Evolutionary conservation across 92 coral and sea anemone genomes (phyloP).

Genomic region (Paramuricea clavata): DNA sequence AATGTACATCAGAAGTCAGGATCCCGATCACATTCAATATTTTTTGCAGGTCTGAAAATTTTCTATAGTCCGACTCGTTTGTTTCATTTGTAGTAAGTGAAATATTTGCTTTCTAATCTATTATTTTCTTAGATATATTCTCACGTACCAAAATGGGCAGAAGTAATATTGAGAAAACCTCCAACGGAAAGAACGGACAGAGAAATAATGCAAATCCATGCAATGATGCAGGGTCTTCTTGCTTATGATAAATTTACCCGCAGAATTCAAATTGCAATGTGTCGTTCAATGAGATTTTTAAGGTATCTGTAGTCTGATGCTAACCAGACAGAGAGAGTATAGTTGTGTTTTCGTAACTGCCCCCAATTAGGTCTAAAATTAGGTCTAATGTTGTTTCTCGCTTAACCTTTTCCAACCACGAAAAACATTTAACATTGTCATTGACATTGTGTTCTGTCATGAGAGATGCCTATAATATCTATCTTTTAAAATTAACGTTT

Average conservation of each 20-base stretch:
- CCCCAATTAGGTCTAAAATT: no score
- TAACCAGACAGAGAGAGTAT: no score
- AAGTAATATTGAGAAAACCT: constrained; percentile 76
- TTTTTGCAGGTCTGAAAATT: background rate
- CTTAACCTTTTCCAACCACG: no score
- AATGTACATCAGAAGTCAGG: background rate
- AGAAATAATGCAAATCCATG: constrained; percentile 85
- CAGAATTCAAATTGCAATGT: constrained; percentile 97
- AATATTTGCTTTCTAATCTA: background rate
- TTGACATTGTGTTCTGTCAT: no score
- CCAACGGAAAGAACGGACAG: constrained; percentile 86
- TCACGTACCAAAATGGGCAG: constrained; percentile 94
- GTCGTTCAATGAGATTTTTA: constrained; percentile 85
- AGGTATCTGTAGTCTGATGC: constrained; percentile 63
- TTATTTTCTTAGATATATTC: constrained; percentile 83
- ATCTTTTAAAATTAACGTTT: no score
- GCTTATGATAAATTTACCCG: constrained; percentile 92
- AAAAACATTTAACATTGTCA: no score
- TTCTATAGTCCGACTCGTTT: no score
- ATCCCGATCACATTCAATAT: background rate
- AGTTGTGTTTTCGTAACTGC: no score
- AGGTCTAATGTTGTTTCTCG: no score
- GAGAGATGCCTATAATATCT: no score
- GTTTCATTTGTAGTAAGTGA: no score
- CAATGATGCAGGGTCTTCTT: constrained; percentile 82